Base-by-base conservation (phyloP, 92 coral and sea anemone species). In the Epizoanthus ramosus region DNA sequence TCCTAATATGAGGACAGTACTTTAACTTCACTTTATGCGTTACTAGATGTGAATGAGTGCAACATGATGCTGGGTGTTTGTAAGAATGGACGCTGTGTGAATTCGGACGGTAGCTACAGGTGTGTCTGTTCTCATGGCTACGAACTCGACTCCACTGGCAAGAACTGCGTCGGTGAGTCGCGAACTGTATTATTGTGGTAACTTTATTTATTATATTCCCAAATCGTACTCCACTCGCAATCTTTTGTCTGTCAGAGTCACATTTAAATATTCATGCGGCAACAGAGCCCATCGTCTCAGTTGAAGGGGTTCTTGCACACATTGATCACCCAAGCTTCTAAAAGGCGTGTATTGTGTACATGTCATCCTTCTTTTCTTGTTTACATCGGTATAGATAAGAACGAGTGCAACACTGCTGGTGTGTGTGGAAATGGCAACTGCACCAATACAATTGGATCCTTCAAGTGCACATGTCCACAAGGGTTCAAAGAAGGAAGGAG, bases 21-120 rank as follows among this genome's bases (percentile, higher is more conserved):
- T 10, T 17, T 25, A 39, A 37, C 6, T 2, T 52, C 58, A 64
- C 31, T 50, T 21, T 74, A 23, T 60, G 10, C 19, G 4, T 64
- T 15, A 23, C 21, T 74, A 96, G 99, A 96, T 83, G 91, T 96
- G 61, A 81, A 96, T 65, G 99, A 96, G 86, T 96, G 99, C 72
- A 74, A 21, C 23, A 89, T 91, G 80, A 90, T 90, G 80, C 83
- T 87, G 14, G 31, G 71, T 33, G 86, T 93, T 28, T 96, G 99
- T 47, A 87, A 82, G 63, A 96, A 96, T 68, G 99, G 99, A 58
- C 88, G 87, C 59, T 96, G 99, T 72, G 79, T 96, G 64, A 96
- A 96, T 84, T 92, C 84, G 31, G 99, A 96, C 63, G 99, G 99
- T 7, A 96, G 99, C 77, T 96, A 92, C 86, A 89, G 99, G n/a